Evolutionary conservation across 2,113 vertebrate genomes (phyloP).

Genomic region (Pygathrix nemaeus): DNA sequence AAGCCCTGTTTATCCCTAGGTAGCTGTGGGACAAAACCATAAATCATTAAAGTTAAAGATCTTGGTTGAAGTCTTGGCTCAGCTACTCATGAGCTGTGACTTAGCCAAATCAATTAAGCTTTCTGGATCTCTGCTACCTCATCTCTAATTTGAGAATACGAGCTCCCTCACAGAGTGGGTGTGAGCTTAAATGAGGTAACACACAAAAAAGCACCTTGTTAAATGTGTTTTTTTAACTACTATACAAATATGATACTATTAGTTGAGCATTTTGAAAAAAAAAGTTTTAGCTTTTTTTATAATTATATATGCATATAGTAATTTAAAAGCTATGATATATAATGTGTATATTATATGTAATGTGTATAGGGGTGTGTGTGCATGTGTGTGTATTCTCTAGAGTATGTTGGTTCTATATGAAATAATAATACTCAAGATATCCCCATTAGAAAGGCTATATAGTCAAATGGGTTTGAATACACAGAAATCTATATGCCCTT

Average conservation of each 20-base stretch:
- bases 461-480: background rate
- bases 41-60: background rate
- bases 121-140: conserved; percentile 11
- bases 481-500: background rate
- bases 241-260: conserved; percentile 34
- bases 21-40: background rate
- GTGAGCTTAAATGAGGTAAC: conserved; percentile 20
- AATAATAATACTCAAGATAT: conserved; percentile 14
- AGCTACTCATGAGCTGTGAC: background rate
- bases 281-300: background rate
- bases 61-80: background rate
- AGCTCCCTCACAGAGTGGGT: background rate
- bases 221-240: background rate
- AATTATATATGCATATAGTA: background rate
- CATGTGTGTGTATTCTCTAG: background rate
- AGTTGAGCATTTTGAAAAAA: conserved; percentile 31
- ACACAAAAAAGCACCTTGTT: conserved; percentile 37
- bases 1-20: background rate
- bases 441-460: background rate
- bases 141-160: conserved; percentile 41
- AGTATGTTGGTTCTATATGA: background rate
- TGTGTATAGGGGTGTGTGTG: too few species aligned
- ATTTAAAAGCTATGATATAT: too few species aligned
- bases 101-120: background rate
- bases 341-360: too few species aligned